A percentile compares a stretch with the other conserved stretches of the same genome.
phyloP scores from a whole-genome alignment of 2,113 vertebrate genomes.

The Stegastes partitus region DNA sequence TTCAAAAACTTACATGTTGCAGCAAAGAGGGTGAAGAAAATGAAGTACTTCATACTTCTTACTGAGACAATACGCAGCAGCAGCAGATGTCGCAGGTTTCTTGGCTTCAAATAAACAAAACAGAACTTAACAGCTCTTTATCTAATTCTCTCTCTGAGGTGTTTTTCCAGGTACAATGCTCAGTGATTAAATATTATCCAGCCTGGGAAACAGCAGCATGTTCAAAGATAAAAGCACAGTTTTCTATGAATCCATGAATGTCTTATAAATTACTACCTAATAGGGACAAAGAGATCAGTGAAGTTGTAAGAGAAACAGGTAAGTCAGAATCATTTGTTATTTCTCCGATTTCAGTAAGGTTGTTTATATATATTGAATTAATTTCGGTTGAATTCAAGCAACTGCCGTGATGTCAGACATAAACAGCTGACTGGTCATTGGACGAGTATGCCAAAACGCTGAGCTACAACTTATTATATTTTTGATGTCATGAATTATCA shows the following conservation, averaged over 20 bases:
- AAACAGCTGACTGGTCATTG: too few species aligned
- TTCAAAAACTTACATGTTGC: conserved; percentile 72
- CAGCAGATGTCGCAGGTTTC: conserved; percentile 11
- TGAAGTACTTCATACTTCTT: conserved; percentile 77
- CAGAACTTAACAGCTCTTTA: conserved; percentile 38
- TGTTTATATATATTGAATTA: too few species aligned
- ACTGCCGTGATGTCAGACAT: too few species aligned
- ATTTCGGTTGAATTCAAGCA: too few species aligned
- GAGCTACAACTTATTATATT: too few species aligned
- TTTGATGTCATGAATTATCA: too few species aligned
- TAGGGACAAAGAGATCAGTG: too few species aligned
- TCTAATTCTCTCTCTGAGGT: conserved; percentile 28
- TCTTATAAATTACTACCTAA: too few species aligned
- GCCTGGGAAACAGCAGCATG: conserved; percentile 75
- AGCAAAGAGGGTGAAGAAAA: conserved; percentile 81
- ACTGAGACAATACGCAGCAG: neutral
- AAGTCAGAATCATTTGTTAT: too few species aligned
- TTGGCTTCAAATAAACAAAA: conserved; percentile 13
- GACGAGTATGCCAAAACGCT: too few species aligned
- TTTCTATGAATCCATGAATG: neutral
- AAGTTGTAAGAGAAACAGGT: too few species aligned
- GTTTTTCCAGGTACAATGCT: conserved; percentile 41
- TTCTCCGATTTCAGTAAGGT: too few species aligned
- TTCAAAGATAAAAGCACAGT: conserved; percentile 8
- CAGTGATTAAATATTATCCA: conserved; percentile 58